phyloP scores from a whole-genome alignment of 2,797 vertebrate genomes.

The Artibeus jamaicensis region DNA sequence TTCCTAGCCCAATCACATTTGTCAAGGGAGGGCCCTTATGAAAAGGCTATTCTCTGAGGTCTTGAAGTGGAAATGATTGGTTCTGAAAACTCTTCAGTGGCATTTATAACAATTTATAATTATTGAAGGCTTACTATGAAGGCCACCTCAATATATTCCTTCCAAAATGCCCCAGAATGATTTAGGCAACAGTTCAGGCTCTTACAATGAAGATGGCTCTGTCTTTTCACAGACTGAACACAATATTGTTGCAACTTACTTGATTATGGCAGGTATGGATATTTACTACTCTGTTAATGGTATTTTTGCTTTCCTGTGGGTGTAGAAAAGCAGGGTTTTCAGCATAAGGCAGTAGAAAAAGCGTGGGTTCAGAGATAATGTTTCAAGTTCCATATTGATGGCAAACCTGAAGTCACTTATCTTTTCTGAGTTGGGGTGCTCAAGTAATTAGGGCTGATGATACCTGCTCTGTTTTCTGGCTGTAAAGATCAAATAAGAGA shows the following conservation, averaged over 20 bases:
- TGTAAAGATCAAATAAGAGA: background rate
- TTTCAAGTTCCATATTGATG: background rate
- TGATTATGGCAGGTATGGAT: constrained; percentile 94
- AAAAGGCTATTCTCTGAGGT: constrained; percentile 61
- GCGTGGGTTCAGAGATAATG: background rate
- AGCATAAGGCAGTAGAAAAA: background rate
- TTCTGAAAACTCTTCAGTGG: constrained; percentile 67
- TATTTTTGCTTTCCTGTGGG: background rate
- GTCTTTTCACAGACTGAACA: constrained; percentile 94
- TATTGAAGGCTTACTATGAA: constrained; percentile 59
- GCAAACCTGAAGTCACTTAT: background rate
- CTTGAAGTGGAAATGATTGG: constrained; percentile 68
- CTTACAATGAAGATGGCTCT: constrained; percentile 84
- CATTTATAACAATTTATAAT: constrained; percentile 36
- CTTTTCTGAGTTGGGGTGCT: background rate
- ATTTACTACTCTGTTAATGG: constrained; percentile 1
- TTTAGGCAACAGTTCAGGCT: constrained; percentile 84
- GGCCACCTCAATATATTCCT: constrained; percentile 42
- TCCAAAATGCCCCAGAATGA: constrained; percentile 80
- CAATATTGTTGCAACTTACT: constrained; percentile 94
- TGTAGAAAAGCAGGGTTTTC: background rate
- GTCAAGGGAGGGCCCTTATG: constrained; percentile 57
- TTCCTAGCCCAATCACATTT: constrained; percentile 77
- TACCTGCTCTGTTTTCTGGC: background rate
- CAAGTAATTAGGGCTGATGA: background rate